phyloP scores from a whole-genome alignment of 1,140 invertebrate genomes.

The Prorops nasuta region DNA sequence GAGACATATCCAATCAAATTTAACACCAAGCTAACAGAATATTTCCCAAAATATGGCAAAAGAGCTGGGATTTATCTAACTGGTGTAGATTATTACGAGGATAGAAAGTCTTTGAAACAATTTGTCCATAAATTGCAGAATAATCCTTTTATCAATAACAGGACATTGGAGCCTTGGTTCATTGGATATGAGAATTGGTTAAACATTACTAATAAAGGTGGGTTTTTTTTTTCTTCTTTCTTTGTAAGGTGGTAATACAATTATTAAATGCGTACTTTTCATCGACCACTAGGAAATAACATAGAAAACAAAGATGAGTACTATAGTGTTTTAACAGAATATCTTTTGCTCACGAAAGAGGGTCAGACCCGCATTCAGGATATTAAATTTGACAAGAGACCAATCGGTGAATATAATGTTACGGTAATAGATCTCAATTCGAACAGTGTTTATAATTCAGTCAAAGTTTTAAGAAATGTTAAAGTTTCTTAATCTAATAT shows the following conservation, averaged over 20 bases:
- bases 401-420: constrained; percentile 50
- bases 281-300: constrained; percentile 22
- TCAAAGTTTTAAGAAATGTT: too few species aligned
- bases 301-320: constrained; percentile 44
- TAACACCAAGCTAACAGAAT: constrained; percentile 48
- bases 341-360: constrained; percentile 43
- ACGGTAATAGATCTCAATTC: constrained; percentile 30
- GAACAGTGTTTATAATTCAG: too few species aligned
- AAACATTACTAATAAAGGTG: constrained; percentile 31
- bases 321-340: constrained; percentile 46
- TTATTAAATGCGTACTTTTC: too few species aligned
- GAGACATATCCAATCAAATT: constrained; percentile 52
- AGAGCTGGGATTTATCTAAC: constrained; percentile 56
- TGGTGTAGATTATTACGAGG: constrained; percentile 48
- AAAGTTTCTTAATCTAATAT: too few species aligned
- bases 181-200: constrained; percentile 41
- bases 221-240: constrained; percentile 10
- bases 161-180: constrained; percentile 51
- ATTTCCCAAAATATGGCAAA: constrained; percentile 57
- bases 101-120: constrained; percentile 32
- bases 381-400: constrained; percentile 46
- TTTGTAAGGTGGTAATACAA: too few species aligned
- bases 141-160: constrained; percentile 49
- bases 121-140: constrained; percentile 32
- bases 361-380: constrained; percentile 51